Percentiles rank a stretch among this genome's conserved stretches.
Conservation (phyloP, 2,888 invertebrate species). For the Andricus curvator region DNA sequence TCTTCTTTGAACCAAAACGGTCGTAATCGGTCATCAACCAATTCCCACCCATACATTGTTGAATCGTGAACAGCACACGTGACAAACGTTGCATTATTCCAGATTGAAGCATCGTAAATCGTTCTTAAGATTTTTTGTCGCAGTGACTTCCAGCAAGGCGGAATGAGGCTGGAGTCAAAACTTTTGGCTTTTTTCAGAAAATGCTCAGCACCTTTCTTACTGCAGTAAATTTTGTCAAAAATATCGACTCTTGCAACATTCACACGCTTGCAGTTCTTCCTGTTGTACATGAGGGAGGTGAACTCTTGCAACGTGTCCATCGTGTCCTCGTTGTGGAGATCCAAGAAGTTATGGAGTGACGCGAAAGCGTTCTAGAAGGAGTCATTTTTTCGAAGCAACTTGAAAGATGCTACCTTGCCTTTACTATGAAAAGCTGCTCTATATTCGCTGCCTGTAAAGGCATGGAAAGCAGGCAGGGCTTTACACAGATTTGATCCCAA, state of each 20-base stretch:
- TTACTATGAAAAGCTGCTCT: slow-evolving; percentile 19
- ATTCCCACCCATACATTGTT: too few species aligned
- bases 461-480: neutral
- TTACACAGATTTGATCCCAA: slow-evolving; percentile 47
- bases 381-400: neutral
- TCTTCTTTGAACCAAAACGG: too few species aligned
- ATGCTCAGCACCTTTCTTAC: too few species aligned
- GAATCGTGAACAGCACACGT: too few species aligned
- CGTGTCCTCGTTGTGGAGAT: neutral
- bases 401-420: slow-evolving; percentile 37
- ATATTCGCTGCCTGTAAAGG: slow-evolving; percentile 14
- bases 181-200: too few species aligned
- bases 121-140: too few species aligned
- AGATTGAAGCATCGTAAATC: too few species aligned
- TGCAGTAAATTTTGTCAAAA: slow-evolving; percentile 7
- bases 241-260: slow-evolving; percentile 30
- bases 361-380: slow-evolving; percentile 21
- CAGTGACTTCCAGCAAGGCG: too few species aligned
- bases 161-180: too few species aligned
- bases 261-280: slow-evolving; percentile 24
- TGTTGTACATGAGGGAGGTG: slow-evolving; percentile 24
- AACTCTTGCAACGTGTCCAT: slow-evolving; percentile 42
- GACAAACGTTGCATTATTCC: too few species aligned
- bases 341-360: neutral
- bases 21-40: too few species aligned